Percentiles rank a stretch among this genome's conserved stretches.
Evolutionary conservation across 2,888 invertebrate genomes (phyloP).

Genomic region (Phrixothrix hirtus): DNA sequence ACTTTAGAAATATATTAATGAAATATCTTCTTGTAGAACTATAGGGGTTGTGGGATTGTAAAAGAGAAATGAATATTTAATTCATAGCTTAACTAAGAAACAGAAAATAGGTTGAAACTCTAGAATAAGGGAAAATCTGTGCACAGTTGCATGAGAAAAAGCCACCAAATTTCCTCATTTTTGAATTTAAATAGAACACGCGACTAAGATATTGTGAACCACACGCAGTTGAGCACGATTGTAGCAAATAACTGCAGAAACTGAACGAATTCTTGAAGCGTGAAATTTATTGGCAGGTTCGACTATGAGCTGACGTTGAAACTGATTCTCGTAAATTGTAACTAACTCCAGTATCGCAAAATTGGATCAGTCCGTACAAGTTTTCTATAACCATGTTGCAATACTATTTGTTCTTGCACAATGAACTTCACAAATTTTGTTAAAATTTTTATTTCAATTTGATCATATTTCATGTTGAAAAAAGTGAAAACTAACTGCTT

Average conservation of each 20-base stretch:
- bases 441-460: constrained; percentile 3
- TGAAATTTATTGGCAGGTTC: constrained; percentile 43
- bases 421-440: constrained; percentile 11
- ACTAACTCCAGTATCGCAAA: constrained; percentile 45
- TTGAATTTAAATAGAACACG: constrained; percentile 30
- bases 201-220: constrained; percentile 28
- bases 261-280: constrained; percentile 38
- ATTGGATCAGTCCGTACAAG: constrained; percentile 25
- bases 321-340: constrained; percentile 49
- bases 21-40: no score
- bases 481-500: no score
- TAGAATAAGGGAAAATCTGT: constrained; percentile 16
- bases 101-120: constrained; percentile 23
- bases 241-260: constrained; percentile 36
- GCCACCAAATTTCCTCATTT: constrained; percentile 26
- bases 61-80: no score
- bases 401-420: neutral
- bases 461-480: no score
- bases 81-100: no score
- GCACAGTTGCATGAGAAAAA: constrained; percentile 25
- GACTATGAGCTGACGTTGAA: constrained; percentile 40
- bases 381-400: constrained; percentile 25
- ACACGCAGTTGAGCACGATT: constrained; percentile 30
- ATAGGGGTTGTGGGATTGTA: no score
- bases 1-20: no score